These are phyloP conservation scores for Celastrina argiolus DNA, from an alignment of 2,888 invertebrate species.

Conservation along the genomic window DNA sequence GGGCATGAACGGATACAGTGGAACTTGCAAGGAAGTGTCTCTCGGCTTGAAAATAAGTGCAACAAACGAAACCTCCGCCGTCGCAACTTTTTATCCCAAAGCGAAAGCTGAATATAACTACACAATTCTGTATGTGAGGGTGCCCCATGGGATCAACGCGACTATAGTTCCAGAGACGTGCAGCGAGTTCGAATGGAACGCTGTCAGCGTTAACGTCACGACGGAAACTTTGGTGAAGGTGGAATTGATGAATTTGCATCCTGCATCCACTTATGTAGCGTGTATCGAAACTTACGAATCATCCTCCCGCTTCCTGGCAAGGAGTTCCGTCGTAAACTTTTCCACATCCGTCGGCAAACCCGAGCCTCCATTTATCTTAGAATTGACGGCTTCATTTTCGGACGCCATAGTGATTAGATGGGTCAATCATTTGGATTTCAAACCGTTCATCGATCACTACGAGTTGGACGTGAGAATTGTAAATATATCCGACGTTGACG, in stretches of 20 bases:
- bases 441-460: slow-evolving; percentile 50
- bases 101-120: slow-evolving; percentile 46
- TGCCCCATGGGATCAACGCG: slow-evolving; percentile 44
- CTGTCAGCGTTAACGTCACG: slow-evolving; percentile 41
- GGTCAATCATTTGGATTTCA: slow-evolving; percentile 61
- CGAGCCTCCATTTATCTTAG: slow-evolving; percentile 60
- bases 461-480: slow-evolving; percentile 57
- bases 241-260: slow-evolving; percentile 46
- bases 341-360: slow-evolving; percentile 58
- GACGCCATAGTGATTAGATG: slow-evolving; percentile 52
- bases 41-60: slow-evolving; percentile 47
- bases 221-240: slow-evolving; percentile 39
- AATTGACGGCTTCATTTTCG: slow-evolving; percentile 52
- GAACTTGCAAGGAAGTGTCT: slow-evolving; percentile 49
- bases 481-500: slow-evolving; percentile 45
- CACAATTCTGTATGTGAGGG: slow-evolving; percentile 53
- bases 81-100: slow-evolving; percentile 48
- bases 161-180: slow-evolving; percentile 59
- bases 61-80: slow-evolving; percentile 50
- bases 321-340: slow-evolving; percentile 57
- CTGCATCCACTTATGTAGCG: slow-evolving; percentile 61
- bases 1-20: slow-evolving; percentile 59
- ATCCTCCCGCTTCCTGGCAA: slow-evolving; percentile 41
- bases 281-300: slow-evolving; percentile 61
- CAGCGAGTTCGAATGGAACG: slow-evolving; percentile 61